These are phyloP conservation scores for Proisotoma minuta DNA, from an alignment of 2,888 invertebrate species.

Conservation along the genomic window DNA sequence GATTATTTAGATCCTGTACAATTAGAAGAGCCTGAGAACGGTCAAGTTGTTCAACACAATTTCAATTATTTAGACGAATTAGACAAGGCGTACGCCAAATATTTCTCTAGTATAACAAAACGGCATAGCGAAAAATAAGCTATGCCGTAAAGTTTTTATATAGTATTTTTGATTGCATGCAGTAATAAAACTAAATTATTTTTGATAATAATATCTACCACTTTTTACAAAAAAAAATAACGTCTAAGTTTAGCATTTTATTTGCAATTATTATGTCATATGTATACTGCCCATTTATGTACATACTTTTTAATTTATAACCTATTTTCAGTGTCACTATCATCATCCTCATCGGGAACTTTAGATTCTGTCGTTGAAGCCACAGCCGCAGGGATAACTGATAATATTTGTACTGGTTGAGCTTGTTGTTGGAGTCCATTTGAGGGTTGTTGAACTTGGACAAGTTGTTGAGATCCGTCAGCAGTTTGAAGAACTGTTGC, in stretches of 20 bases:
- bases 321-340: background rate
- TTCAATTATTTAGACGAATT: slow-evolving; percentile 33
- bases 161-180: background rate
- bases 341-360: background rate
- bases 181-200: too few species aligned
- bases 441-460: too few species aligned
- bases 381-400: background rate
- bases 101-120: slow-evolving; percentile 40
- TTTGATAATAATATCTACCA: too few species aligned
- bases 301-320: background rate
- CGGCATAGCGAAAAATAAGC: background rate
- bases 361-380: background rate
- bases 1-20: background rate
- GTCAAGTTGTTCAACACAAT: slow-evolving; percentile 22
- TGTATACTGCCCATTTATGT: background rate
- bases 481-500: too few species aligned
- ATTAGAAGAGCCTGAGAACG: slow-evolving; percentile 11
- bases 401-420: background rate
- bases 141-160: background rate
- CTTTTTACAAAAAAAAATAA: too few species aligned
- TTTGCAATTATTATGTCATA: background rate
- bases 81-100: slow-evolving; percentile 41
- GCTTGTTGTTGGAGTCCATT: too few species aligned
- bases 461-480: too few species aligned
- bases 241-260: too few species aligned